Base-by-base conservation (phyloP, 2,113 vertebrate genomes). In the Oreocharis arfaki region DNA sequence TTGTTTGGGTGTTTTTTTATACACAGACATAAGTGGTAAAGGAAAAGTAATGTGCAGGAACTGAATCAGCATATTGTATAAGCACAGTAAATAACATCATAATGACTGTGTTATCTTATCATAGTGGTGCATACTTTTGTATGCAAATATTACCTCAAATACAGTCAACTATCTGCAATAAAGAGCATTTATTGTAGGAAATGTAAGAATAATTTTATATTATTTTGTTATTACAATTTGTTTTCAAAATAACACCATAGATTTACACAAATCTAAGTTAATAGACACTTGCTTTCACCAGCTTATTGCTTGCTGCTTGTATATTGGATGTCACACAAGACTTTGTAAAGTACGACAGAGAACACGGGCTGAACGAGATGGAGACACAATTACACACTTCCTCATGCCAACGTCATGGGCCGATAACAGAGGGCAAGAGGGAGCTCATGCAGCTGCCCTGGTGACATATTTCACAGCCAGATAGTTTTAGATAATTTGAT, bases 21-120 rank as follows among this genome's bases (percentile, higher is more conserved):
- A 53, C 70, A 71, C 16, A 83, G 30, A 19, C 33, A 20, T 20
- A 94, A 92, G 60, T 61, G 59, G 78, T 50, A 67, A 87, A 83
- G 35, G 22, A 87, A 91, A 52, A 95, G 20, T 27, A 52, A 80
- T 27, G 13, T 65, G 17, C 84, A 80, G 87, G 59, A 95, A 69
- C 59, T 82, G 90, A 96, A 70, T 87, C 57, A 87, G 49, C 69
- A 95, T 64, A 39, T 60, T 87, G 49, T 91, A 92, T 39, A 83
- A 50, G 44, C 73, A 92, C 27, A 89, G 44, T 49, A 90, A 92
- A 91, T 32, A 90, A 7, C 70, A 78, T 88, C 26, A 70, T 93
- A 89, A 82, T 75, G 37, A 82, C 35, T 82, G 6, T 61, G 55
- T 89, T 96, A 80, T 94, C 75, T 97, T 95, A 96, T 94, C 50